Evolutionary conservation across 2,888 invertebrate genomes (phyloP).

Genomic region (Mythimna lalbum): DNA sequence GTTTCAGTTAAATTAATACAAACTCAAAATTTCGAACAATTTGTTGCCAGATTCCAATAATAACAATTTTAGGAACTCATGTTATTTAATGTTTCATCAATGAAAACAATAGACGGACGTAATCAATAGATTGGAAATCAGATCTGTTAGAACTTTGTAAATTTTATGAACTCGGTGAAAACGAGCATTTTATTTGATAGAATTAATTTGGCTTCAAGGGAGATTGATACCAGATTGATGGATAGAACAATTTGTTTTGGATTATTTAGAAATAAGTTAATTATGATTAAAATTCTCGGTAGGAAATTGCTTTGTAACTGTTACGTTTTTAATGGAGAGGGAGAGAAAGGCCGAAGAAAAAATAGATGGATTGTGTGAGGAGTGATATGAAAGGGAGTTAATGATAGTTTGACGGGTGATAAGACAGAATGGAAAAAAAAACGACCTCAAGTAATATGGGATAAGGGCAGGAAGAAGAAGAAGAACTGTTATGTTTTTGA

Average conservation of each 20-base stretch:
- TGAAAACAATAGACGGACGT: constrained; percentile 45
- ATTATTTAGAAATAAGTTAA: constrained; percentile 12
- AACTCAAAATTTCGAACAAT: constrained; percentile 27
- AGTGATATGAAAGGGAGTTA: too few relatives aligned
- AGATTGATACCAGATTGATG: constrained; percentile 29
- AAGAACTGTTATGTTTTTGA: too few relatives aligned
- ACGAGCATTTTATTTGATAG: constrained; percentile 37
- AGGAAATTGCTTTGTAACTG: constrained; percentile 1
- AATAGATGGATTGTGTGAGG: too few relatives aligned
- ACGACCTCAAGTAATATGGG: too few relatives aligned
- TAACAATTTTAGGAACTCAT: constrained; percentile 27
- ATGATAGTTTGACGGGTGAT: too few relatives aligned
- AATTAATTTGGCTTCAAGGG: constrained; percentile 47
- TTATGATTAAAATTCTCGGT: background rate
- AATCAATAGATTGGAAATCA: constrained; percentile 51
- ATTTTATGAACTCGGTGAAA: constrained; percentile 50
- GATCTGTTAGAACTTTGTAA: constrained; percentile 49
- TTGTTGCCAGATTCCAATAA: constrained; percentile 30
- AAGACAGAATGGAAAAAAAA: too few relatives aligned
- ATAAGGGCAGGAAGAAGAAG: too few relatives aligned
- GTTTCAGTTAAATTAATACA: constrained; percentile 5
- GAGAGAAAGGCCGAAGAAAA: too few relatives aligned
- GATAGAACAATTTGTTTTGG: constrained; percentile 34
- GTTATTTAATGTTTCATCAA: constrained; percentile 42
- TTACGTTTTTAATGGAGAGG: too few relatives aligned